A percentile compares a stretch with the other conserved stretches of the same genome.
These are phyloP conservation scores for Acanthurus lineatus DNA, from an alignment of 2,797 vertebrate species.

Conservation along the genomic window DNA sequence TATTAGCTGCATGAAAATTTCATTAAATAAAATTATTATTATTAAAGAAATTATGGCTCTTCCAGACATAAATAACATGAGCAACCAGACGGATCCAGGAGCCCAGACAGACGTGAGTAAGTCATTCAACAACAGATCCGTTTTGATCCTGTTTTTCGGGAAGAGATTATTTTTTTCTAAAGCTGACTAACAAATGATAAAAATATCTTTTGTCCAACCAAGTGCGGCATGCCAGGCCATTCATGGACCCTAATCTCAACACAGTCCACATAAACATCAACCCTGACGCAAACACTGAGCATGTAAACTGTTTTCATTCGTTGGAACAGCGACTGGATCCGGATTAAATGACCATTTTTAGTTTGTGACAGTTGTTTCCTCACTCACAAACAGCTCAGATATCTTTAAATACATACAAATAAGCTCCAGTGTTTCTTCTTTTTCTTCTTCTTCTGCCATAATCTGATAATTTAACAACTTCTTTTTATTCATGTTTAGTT, in stretches of 20 bases:
- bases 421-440: too few species aligned
- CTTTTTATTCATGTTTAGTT: not conserved
- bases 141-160: not conserved
- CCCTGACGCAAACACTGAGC: not conserved
- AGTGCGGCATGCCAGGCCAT: not conserved
- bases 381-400: not conserved
- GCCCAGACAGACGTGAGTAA: not conserved
- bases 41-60: not conserved
- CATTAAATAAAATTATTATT: not conserved
- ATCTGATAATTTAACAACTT: too few species aligned
- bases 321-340: too few species aligned
- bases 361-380: not conserved
- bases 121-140: not conserved
- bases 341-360: not conserved
- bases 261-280: not conserved
- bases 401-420: too few species aligned
- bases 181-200: not conserved
- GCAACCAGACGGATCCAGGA: not conserved
- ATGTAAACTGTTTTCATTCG: not conserved
- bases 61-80: not conserved
- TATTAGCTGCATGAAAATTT: not conserved
- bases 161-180: not conserved
- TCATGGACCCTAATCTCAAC: not conserved
- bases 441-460: too few species aligned
- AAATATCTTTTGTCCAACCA: not conserved